Base-by-base conservation (phyloP, 2,797 vertebrate genomes). In the Rhinophrynus dorsalis region DNA sequence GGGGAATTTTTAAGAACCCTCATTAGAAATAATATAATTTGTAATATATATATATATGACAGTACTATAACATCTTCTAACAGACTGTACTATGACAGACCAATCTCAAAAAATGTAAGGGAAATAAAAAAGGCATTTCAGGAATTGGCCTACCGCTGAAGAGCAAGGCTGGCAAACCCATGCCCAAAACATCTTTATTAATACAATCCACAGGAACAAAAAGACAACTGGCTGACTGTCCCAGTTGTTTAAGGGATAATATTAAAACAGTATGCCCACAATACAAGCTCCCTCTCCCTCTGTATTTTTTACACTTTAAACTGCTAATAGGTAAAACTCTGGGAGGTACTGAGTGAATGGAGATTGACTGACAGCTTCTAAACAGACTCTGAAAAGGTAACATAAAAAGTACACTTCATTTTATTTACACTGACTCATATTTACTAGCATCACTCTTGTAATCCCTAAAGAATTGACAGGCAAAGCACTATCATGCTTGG, bases 61-160 rank as follows among this genome's bases (percentile, higher is more conserved):
- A 47, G 51, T 30, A 9, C 40, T 64, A 26, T 26, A 8, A 21
- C 61, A 72, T 56, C 51, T 11, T 59, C 37, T 18, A 56, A 44
- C 37, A 11, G 20, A 65, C 48, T 45, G 23, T 26, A 52, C 52
- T 38, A 62, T 21, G 15, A 45, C 17, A 50, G 40, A 48, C 40
- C 17, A 60, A 58, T 47, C 21, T 58, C 12, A 13, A 71, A 23
- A 38, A 38, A 24, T 20, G 50, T 17, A 15, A 13, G 13, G 33
- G 3, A 52, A 37, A n/a, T n/a, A n/a, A 18, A 35, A 48, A 64
- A 63, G 68, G 68, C 60, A 45, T 71, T 38, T 37, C 20, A 63
- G 58, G 42, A 15, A 32, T 33, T 29, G 30, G 59, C 51, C 59
- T 37, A 38, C 9, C 52, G 32, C 44, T n/a, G 37, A 7, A 48